A percentile compares a stretch with the other conserved stretches of the same genome.
These are phyloP conservation scores for Drosophila triauraria DNA, from an alignment of 1,140 invertebrate genomes.

Conservation along the genomic window DNA sequence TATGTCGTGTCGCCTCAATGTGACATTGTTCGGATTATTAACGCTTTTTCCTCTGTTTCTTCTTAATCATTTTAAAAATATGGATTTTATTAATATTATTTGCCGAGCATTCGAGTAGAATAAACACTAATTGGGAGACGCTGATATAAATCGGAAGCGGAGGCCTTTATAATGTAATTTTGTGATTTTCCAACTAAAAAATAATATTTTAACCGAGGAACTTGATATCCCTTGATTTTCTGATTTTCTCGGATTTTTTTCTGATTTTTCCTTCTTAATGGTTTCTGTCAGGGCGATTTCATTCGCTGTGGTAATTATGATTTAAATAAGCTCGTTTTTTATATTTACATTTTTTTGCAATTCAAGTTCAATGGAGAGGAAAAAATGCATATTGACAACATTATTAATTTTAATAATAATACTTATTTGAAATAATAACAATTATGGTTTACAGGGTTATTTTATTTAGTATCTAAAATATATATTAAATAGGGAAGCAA, in stretches of 20 bases:
- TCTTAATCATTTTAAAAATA: neutral
- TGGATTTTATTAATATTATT: neutral
- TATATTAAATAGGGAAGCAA: too few species aligned
- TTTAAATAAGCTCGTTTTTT: neutral
- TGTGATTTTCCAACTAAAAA: neutral
- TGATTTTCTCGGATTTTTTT: neutral
- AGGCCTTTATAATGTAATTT: neutral
- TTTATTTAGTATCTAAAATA: too few species aligned
- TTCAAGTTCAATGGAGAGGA: too few species aligned
- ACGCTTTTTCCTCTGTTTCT: neutral
- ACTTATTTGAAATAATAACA: too few species aligned
- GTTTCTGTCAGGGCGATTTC: neutral
- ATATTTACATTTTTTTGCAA: too few species aligned
- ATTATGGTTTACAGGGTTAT: too few species aligned
- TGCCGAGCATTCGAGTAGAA: neutral
- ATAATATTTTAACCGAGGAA: neutral
- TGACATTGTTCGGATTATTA: neutral
- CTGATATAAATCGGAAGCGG: neutral
- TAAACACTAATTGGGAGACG: neutral
- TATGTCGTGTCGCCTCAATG: neutral
- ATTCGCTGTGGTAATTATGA: neutral
- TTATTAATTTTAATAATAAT: too few species aligned
- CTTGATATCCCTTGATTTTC: too few species aligned
- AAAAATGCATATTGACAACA: too few species aligned
- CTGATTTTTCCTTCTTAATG: neutral